These are phyloP conservation scores for Leptinotarsa peninsularis DNA, from an alignment of 2,888 invertebrate species.

Conservation along the genomic window DNA sequence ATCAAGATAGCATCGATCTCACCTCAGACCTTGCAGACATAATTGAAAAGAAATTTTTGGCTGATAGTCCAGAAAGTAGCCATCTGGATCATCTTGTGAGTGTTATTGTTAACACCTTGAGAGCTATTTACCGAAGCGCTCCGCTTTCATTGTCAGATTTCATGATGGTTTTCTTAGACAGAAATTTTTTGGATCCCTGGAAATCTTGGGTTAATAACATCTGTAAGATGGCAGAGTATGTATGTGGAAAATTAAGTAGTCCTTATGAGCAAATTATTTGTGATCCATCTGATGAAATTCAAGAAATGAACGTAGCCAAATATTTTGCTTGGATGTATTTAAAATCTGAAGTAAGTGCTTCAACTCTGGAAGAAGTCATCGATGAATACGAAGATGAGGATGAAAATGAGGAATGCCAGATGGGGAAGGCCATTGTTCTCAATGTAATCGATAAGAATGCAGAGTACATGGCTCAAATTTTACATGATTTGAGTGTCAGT, in stretches of 20 bases:
- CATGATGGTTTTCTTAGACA: slow-evolving; percentile 52
- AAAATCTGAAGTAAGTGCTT: slow-evolving; percentile 52
- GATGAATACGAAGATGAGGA: slow-evolving; percentile 44
- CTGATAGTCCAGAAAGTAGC: slow-evolving; percentile 31
- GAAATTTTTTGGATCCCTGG: slow-evolving; percentile 45
- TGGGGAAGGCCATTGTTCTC: slow-evolving; percentile 41
- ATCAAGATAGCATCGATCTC: slow-evolving; percentile 43
- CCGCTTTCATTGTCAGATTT: slow-evolving; percentile 51
- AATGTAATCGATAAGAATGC: slow-evolving; percentile 55
- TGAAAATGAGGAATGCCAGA: slow-evolving; percentile 28
- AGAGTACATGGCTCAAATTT: slow-evolving; percentile 58
- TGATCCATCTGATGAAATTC: slow-evolving; percentile 19
- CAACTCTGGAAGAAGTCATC: slow-evolving; percentile 48
- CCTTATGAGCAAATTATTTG: slow-evolving; percentile 47
- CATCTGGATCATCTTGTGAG: slow-evolving; percentile 47
- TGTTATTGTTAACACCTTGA: slow-evolving; percentile 54
- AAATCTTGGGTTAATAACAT: slow-evolving; percentile 29
- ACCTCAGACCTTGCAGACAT: slow-evolving; percentile 47
- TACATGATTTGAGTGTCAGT: slow-evolving; percentile 62
- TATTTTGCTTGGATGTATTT: slow-evolving; percentile 60
- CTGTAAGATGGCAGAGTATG: slow-evolving; percentile 55
- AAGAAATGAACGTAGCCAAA: slow-evolving; percentile 51
- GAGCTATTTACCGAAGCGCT: slow-evolving; percentile 52
- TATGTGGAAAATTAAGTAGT: slow-evolving; percentile 54
- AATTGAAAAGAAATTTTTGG: slow-evolving; percentile 47